Evolutionary conservation across 2,888 invertebrate genomes (phyloP), one percentile per base, ranked within the genome.

Genomic region (Ormyrus nitidulus): DNA sequence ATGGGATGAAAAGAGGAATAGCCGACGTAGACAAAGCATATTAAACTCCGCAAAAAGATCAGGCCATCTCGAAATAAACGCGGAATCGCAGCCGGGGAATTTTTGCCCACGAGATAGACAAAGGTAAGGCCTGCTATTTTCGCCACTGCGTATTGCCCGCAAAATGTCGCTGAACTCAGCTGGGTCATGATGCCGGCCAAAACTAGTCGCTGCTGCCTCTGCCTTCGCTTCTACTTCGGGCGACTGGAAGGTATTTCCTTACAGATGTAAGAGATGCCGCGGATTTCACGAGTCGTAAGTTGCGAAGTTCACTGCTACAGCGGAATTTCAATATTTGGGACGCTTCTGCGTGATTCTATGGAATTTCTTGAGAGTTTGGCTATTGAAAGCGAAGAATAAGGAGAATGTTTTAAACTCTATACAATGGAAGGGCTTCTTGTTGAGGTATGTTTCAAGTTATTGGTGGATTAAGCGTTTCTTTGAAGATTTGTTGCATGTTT

Each of bases 51-150:
- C 53, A 10, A 53, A 8, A 53, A 8, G n/a, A 56, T 11, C 11
- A 13, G 5, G 6, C 34, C 34, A 34, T 34, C 34, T n/a, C 56
- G 56, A 11, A 56, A n/a, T n/a, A 56, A 56, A 56, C 10, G n/a
- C 6, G 56, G 5, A 56, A 56, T 6, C 10, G 56, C 10, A 11
- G 13, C 56, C 10, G 10, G 13, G 10, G 13, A 56, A 56, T 69
- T 48, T 10, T 44, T 10, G 34, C 59, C 62, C 11, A 49, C 34
- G 53, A 46, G 70, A 69, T 34, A 48, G 53, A 58, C 59, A 59
- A 72, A 77, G 72, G 46, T 66, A 59, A 34, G 34, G 34, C 34
- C 34, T 59, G 56, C 77, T 77, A 77, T 77, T 77, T 71, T 77
- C 65, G 68, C 58, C 46, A 59, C 68, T 65, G 19, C 10, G 68